Evolutionary conservation across 1,140 invertebrate genomes (phyloP), one percentile per base, ranked within the genome.

Genomic region (Cryptotermes secundus): DNA sequence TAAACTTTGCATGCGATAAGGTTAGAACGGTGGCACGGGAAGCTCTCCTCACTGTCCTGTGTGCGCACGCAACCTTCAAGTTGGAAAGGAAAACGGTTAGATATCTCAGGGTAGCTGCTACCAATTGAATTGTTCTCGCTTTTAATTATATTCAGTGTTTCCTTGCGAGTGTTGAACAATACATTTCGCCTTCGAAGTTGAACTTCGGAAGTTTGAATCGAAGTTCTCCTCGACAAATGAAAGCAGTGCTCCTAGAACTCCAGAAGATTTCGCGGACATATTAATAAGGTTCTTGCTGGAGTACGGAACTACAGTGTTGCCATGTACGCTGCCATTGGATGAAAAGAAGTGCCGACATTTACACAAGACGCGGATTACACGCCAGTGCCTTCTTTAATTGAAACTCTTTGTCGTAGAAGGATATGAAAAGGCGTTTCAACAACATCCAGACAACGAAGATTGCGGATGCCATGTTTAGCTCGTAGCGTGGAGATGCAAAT

Each of bases 121-220:
- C 59, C n/a, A 72, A 72, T 72, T 26, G 59, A 72, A 72, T 72
- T 26, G n/a, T 72, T 72, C 31, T 72, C 26, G 59, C 59, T 72
- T 72, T n/a, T 72, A 72, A n/a, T 72, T 72, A 7, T n/a, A 31
- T 72, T 72, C 59, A 72, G n/a, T 72, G 59, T 72, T 31, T 72
- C 59, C 1, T n/a, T 72, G 7, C 9, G 31, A 72, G 26, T 26
- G n/a, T 72, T 72, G 31, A 72, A 72, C 26, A 72, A 72, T 72
- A 72, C 59, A n/a, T n/a, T 72, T 26, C 59, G 59, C 59, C n/a
- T 72, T 31, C n/a, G 59, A 72, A n/a, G 59, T 31, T 72, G 59
- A 72, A 72, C 26, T 72, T 72, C 31, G 59, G 7, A 72, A 72
- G 26, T 72, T 31, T 31, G 59, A 72, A n/a, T 72, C 14, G 59